Evolutionary conservation across 2,888 invertebrate species (phyloP).

Genomic region (Thera britannica): DNA sequence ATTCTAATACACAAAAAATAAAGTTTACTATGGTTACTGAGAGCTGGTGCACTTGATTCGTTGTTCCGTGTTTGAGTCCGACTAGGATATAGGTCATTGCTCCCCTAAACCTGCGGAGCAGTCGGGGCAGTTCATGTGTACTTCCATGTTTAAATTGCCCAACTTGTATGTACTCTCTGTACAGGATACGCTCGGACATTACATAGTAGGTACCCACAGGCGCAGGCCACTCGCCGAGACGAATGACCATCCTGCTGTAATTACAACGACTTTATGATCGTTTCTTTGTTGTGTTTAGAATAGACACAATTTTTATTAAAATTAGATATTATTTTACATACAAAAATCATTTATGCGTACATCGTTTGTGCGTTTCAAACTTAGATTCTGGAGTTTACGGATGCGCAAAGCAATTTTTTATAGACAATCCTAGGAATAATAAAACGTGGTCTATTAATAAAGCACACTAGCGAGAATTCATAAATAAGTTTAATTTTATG

Average conservation of each 20-base stretch:
- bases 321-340: neutral
- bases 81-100: slow-evolving; percentile 85
- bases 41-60: slow-evolving; percentile 63
- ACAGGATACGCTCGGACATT: slow-evolving; percentile 72
- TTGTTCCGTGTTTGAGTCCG: slow-evolving; percentile 61
- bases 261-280: slow-evolving; percentile 58
- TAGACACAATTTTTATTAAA: slow-evolving; percentile 5
- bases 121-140: slow-evolving; percentile 81
- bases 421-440: neutral
- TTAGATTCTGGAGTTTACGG: no score
- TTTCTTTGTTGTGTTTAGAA: slow-evolving; percentile 50
- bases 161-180: slow-evolving; percentile 79
- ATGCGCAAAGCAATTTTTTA: neutral
- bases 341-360: no score
- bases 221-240: slow-evolving; percentile 53
- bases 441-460: neutral
- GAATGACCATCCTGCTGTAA: slow-evolving; percentile 65
- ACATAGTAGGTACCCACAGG: slow-evolving; percentile 38
- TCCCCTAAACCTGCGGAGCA: slow-evolving; percentile 83
- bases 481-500: slow-evolving; percentile 19
- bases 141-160: slow-evolving; percentile 83
- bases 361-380: no score
- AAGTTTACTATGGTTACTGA: slow-evolving; percentile 70
- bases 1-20: slow-evolving; percentile 79
- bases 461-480: slow-evolving; percentile 2